Evolutionary conservation across 53 echinoderm and acorn worm genomes (phyloP), one percentile per base, ranked within the genome.

Genomic region (Astropecten irregularis): DNA sequence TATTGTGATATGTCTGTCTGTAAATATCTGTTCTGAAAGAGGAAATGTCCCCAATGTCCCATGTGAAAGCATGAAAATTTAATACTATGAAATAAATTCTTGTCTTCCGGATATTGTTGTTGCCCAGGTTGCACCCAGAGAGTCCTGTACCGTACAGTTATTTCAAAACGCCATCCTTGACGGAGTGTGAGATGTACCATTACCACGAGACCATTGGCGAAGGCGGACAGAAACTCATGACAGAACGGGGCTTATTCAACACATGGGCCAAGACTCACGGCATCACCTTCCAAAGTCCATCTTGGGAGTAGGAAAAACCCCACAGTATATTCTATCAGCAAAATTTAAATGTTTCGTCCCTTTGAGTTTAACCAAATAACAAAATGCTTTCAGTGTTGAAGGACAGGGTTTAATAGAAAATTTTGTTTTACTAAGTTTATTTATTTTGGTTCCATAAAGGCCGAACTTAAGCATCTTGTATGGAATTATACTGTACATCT

Each of bases 111-210:
- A n/a, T n/a, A n/a, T n/a, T n/a, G n/a, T n/a, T n/a, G n/a, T n/a
- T n/a, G 32, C 47, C 14, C 82, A 93, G 93, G 31, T 58, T 88
- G 32, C 71, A 90, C 54, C 84, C 90, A 35, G 79, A 61, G 39
- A 87, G 84, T 42, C 56, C 38, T 10, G 73, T 87, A 0, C 66
- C 84, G 20, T 90, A 83, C 85, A 81, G 72, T 25, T 93, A 93
- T 60, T 87, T 69, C 89, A 89, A 93, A 57, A 87, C 66, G 23
- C 87, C 87, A 9, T 51, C 66, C 15, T 54, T 93, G 15, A 70
- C 90, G 18, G 90, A 90, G 59, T 93, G 93, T 46, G 36, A 71
- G n/a, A 54, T 93, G 81, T 90, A 90, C 61, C 63, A 71, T n/a
- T 90, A 87, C 82, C 93, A 93, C 37, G 87, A 93, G 60, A 90